A percentile compares a stretch with the other conserved stretches of the same genome.
Evolutionary conservation across 2,888 invertebrate species (phyloP).

Genomic region (Drosophila meridionalis): DNA sequence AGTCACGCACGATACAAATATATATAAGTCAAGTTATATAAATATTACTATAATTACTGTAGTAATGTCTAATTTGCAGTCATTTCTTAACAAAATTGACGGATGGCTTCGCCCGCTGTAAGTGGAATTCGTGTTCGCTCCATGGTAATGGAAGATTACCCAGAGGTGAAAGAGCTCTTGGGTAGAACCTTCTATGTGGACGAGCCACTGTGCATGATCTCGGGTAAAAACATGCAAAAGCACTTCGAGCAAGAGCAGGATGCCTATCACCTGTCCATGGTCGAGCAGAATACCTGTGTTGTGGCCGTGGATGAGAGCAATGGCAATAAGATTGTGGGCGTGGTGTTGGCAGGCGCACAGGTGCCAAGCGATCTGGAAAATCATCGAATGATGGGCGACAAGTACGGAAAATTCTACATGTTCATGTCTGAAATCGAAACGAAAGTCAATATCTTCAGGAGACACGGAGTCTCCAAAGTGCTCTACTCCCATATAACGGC

Average conservation of each 20-base stretch:
- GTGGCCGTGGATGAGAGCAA: conserved; percentile 23
- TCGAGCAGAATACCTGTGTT: conserved; percentile 30
- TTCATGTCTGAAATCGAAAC: conserved; percentile 53
- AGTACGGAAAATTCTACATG: conserved; percentile 22
- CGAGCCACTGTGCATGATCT: conserved; percentile 8
- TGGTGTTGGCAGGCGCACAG: background rate
- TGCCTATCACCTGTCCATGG: conserved; percentile 7
- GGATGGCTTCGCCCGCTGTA: background rate
- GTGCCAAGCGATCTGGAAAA: background rate
- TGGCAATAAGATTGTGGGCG: conserved; percentile 19
- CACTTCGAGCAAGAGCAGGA: conserved; percentile 18
- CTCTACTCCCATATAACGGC: background rate
- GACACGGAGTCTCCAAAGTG: background rate
- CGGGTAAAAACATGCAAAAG: conserved; percentile 8
- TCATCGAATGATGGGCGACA: background rate
- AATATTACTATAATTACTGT: background rate
- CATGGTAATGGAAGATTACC: background rate
- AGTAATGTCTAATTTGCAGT: background rate
- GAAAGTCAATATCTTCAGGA: conserved; percentile 60
- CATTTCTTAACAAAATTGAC: background rate
- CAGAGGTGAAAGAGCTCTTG: background rate
- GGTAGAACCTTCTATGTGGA: conserved; percentile 13
- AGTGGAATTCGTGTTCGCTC: background rate
- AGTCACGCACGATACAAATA: too few relatives aligned
- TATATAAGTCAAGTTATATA: too few relatives aligned